These are phyloP conservation scores for Nilaparvata lugens DNA, from an alignment of 1,140 invertebrate genomes.

Conservation along the genomic window DNA sequence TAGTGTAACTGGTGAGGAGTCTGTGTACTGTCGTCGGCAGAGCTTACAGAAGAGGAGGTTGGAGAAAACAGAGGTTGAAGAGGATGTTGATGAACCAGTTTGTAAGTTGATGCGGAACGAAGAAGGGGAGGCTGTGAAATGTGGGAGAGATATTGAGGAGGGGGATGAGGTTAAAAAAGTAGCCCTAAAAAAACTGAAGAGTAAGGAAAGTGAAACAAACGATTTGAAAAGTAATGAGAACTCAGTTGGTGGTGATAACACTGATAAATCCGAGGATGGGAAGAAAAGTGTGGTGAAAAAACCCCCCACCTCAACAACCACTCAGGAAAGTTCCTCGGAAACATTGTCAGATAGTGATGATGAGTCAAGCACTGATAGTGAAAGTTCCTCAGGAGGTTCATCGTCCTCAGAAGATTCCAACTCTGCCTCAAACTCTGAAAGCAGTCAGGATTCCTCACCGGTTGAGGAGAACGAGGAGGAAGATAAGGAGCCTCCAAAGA, in stretches of 20 bases:
- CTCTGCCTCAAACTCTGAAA: conserved; percentile 4
- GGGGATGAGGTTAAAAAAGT: conserved; percentile 3
- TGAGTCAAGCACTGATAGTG: conserved; percentile 4
- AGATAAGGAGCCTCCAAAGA: conserved; percentile 33
- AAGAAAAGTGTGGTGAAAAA: not conserved
- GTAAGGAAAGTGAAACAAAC: conserved; percentile 4
- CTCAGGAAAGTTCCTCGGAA: conserved; percentile 11
- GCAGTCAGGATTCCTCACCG: not conserved
- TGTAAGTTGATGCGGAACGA: not conserved
- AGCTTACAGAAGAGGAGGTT: not conserved
- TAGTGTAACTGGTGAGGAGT: not conserved
- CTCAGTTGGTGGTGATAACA: not conserved
- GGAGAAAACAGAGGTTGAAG: not conserved
- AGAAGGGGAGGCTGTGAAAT: conserved; percentile 5
- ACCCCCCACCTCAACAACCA: not conserved
- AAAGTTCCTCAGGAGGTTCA: not conserved
- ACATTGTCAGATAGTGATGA: conserved; percentile 15
- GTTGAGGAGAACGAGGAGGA: conserved; percentile 28
- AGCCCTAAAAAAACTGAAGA: conserved; percentile 6
- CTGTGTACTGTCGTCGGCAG: not conserved
- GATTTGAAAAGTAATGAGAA: conserved; percentile 12
- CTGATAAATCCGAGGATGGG: not conserved
- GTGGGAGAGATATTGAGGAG: not conserved
- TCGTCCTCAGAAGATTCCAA: conserved; percentile 7
- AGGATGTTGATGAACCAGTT: not conserved